Base-by-base conservation (phyloP, 2,797 vertebrate genomes). In the Cossypha dichroa region DNA sequence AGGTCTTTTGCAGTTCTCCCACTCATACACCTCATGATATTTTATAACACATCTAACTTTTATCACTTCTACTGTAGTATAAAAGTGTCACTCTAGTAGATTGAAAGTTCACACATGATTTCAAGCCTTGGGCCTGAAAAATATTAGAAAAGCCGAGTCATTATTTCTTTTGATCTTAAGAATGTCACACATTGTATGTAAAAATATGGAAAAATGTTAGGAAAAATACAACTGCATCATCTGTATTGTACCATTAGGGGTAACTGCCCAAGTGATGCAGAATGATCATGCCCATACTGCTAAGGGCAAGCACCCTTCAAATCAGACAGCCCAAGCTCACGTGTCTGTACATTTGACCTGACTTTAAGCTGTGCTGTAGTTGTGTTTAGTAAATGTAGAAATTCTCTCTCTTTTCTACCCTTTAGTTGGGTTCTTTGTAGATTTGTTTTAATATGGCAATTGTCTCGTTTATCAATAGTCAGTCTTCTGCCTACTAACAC, bases 311-410 rank as follows among this genome's bases (percentile, higher is more conserved):
- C 11, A 85, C 5, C 3, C 31, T 58, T 77, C 15, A 80, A 79
- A 66, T 2, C 6, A 58, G 34, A 10, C 13, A 62, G 31, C 4
- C 22, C 0, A 2, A 75, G 40, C 2, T 88, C 41, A 16, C 1
- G 1, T 2, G 0, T 33, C 38, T 68, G 29, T 19, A 15, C 4
- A 19, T 58, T 69, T 73, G 9, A 41, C 40, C 10, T 66, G 11
- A 33, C 20, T 60, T 52, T 52, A 20, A 69, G 4, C 14, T 58
- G 12, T 18, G n/a, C 7, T 43, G 7, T 34, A 29, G 43, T 4
- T 12, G 7, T 9, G n/a, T 70, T 69, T 80, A 38, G 19, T 48
- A 48, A 78, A 55, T 5, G 38, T 1, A 54, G 6, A 63, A 3
- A 1, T 36, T 59, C 6, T 86, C 73, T 13, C 8, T 6, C 33